Evolutionary conservation across 2,113 vertebrate genomes (phyloP).

Genomic region (Eonycteris spelaea): DNA sequence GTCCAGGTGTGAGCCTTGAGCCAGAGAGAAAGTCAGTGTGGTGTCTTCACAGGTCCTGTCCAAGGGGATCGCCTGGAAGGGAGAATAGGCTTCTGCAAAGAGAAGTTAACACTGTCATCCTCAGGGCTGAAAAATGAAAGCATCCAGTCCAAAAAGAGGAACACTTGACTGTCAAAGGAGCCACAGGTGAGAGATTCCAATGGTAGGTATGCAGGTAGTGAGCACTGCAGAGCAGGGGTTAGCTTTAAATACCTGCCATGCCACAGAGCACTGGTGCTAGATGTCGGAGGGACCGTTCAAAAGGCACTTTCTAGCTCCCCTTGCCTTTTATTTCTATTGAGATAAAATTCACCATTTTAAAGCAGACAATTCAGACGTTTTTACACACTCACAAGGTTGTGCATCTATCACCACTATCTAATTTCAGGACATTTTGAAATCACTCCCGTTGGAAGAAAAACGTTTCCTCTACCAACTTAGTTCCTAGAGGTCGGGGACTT

Average conservation of each 20-base stretch:
- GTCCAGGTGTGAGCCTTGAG: no score
- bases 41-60: no score
- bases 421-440: neutral
- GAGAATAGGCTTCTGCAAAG: no score
- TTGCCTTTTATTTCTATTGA: neutral
- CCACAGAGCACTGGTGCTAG: neutral
- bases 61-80: no score
- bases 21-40: no score
- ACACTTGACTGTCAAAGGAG: no score
- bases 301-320: neutral
- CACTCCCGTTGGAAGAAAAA: neutral
- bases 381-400: neutral
- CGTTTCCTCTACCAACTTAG: neutral
- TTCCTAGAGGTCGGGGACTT: no score
- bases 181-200: no score
- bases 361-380: neutral
- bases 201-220: no score
- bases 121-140: no score
- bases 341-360: neutral
- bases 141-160: no score
- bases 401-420: neutral
- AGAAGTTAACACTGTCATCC: no score
- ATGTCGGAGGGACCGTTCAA: neutral
- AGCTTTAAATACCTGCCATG: neutral
- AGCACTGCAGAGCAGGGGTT: neutral